Conservation (phyloP, 2,888 invertebrate genomes). For the Nymphalis urticae region DNA sequence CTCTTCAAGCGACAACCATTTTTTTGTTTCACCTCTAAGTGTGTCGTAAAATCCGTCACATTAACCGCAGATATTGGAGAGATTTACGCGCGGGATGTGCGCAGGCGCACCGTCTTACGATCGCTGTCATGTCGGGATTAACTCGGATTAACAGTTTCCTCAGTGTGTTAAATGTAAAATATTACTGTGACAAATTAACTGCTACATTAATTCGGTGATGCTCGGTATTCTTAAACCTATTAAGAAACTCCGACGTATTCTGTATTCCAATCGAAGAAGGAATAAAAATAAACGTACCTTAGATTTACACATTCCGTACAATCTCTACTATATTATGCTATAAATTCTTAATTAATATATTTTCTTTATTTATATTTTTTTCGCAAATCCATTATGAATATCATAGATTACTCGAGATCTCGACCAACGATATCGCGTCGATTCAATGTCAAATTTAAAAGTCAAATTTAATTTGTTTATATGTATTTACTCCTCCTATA, state of each 20-base stretch:
- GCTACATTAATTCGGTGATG: conserved; percentile 2
- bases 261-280: no score
- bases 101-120: conserved; percentile 34
- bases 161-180: conserved; percentile 23
- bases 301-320: no score
- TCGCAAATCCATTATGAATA: no score
- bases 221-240: conserved; percentile 4
- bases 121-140: conserved; percentile 39
- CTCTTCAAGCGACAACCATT: neutral
- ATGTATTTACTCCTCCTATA: no score
- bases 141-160: conserved; percentile 35
- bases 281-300: no score
- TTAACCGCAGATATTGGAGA: conserved; percentile 15
- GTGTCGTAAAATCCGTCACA: conserved; percentile 8
- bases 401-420: no score
- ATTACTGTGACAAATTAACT: conserved; percentile 12
- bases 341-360: no score
- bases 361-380: no score
- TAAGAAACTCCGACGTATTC: neutral
- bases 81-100: conserved; percentile 33
- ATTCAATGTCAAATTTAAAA: no score
- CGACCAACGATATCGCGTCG: no score
- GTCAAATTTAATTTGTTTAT: no score
- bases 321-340: no score
- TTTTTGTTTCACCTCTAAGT: neutral